Conservation (phyloP, 1,140 invertebrate species). For the Plectrocnemia conspersa region DNA sequence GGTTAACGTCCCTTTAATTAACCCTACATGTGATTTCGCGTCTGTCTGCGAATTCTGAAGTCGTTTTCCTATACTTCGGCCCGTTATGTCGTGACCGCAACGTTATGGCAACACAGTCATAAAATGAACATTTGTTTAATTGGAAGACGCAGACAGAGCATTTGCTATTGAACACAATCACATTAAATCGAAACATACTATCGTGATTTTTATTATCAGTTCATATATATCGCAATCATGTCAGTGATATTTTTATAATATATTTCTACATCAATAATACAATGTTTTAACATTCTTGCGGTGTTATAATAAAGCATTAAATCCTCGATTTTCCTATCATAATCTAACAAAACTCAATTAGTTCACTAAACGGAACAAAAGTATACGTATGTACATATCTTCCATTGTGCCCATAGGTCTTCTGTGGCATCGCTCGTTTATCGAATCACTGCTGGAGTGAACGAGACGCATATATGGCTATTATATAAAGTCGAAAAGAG, state of each 20-base stretch:
- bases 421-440: conserved; percentile 37
- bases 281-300: neutral
- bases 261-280: neutral
- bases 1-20: too few species aligned
- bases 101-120: neutral
- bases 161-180: too few species aligned
- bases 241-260: neutral
- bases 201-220: too few species aligned
- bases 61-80: neutral
- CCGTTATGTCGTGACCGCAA: neutral
- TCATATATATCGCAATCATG: neutral
- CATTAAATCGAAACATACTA: too few species aligned
- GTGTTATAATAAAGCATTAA: neutral
- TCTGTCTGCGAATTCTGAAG: neutral
- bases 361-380: neutral
- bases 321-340: neutral
- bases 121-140: neutral
- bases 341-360: neutral
- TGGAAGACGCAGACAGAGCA: conserved; percentile 1
- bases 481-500: neutral
- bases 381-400: neutral
- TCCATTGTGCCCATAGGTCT: neutral
- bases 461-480: neutral
- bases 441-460: conserved; percentile 10
- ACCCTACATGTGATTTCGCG: neutral